Evolutionary conservation across 2,797 vertebrate genomes (phyloP).

Genomic region (Protosalanx chinensis): DNA sequence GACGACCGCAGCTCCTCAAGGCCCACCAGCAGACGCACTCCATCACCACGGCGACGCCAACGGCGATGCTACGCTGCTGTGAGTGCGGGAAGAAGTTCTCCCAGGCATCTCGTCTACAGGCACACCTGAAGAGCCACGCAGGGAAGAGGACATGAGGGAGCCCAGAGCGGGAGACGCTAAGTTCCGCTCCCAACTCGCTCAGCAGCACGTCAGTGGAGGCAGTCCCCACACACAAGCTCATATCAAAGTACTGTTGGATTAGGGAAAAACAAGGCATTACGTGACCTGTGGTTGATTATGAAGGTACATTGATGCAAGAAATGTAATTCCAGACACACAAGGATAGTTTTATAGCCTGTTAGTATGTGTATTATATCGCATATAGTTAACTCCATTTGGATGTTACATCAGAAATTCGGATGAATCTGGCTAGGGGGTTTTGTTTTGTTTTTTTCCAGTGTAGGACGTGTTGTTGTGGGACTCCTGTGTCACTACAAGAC

Average conservation of each 20-base stretch:
- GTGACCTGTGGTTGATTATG: neutral
- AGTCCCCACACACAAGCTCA: neutral
- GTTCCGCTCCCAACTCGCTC: too few species aligned
- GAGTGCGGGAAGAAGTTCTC: slow-evolving; percentile 70
- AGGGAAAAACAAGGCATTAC: neutral
- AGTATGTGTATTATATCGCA: neutral
- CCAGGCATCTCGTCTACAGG: slow-evolving; percentile 64
- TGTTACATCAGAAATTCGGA: neutral
- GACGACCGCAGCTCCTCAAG: slow-evolving; percentile 68
- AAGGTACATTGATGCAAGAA: neutral
- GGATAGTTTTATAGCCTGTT: neutral
- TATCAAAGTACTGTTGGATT: neutral
- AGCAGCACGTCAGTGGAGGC: neutral
- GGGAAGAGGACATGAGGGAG: slow-evolving; percentile 46
- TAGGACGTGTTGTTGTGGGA: slow-evolving; percentile 12
- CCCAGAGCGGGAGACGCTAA: neutral
- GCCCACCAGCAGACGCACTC: slow-evolving; percentile 68
- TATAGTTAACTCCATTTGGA: neutral
- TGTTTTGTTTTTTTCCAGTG: neutral
- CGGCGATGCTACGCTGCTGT: slow-evolving; percentile 37
- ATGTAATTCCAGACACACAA: neutral
- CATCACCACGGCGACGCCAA: neutral
- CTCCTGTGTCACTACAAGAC: slow-evolving; percentile 7
- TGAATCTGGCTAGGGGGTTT: neutral
- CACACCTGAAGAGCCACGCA: slow-evolving; percentile 59